A percentile compares a stretch with the other conserved stretches of the same genome.
Conservation (phyloP, 2,888 invertebrate genomes). For the Agrotis ipsilon region DNA sequence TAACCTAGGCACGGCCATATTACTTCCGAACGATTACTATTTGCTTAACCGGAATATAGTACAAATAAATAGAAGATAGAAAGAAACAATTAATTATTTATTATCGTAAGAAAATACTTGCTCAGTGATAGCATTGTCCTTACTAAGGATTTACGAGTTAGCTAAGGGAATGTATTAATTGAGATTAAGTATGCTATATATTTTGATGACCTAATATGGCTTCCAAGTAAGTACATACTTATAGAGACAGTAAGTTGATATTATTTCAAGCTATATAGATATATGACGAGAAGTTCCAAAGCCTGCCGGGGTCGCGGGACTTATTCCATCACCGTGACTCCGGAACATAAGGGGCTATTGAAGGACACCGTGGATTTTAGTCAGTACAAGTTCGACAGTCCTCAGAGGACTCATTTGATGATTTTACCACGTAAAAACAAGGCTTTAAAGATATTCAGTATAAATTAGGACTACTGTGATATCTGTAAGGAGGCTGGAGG, state of each 20-base stretch:
- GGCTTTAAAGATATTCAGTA: no score
- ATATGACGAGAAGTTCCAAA: not conserved
- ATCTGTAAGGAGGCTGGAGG: no score
- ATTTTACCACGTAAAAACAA: no score
- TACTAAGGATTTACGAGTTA: slow-evolving; percentile 43
- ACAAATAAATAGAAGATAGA: slow-evolving; percentile 50
- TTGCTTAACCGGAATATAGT: slow-evolving; percentile 35
- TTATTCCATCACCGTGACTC: no score
- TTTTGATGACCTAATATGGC: slow-evolving; percentile 32
- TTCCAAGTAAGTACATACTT: slow-evolving; percentile 9
- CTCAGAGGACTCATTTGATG: no score
- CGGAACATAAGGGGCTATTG: no score
- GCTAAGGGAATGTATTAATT: slow-evolving; percentile 48
- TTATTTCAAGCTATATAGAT: not conserved
- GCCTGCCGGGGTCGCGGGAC: no score
- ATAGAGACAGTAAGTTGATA: not conserved
- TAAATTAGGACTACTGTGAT: no score
- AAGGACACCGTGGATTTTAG: no score
- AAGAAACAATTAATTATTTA: slow-evolving; percentile 46
- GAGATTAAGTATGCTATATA: slow-evolving; percentile 46
- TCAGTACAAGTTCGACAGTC: no score
- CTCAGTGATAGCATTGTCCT: slow-evolving; percentile 23
- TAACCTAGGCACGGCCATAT: slow-evolving; percentile 24
- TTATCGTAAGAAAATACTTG: slow-evolving; percentile 52
- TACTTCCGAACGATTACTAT: slow-evolving; percentile 46